Evolutionary conservation across 30 jellyfish, hydroid and myxozoan genomes (phyloP), one percentile per base, ranked within the genome.

Genomic region (Cassiopea xamachana): DNA sequence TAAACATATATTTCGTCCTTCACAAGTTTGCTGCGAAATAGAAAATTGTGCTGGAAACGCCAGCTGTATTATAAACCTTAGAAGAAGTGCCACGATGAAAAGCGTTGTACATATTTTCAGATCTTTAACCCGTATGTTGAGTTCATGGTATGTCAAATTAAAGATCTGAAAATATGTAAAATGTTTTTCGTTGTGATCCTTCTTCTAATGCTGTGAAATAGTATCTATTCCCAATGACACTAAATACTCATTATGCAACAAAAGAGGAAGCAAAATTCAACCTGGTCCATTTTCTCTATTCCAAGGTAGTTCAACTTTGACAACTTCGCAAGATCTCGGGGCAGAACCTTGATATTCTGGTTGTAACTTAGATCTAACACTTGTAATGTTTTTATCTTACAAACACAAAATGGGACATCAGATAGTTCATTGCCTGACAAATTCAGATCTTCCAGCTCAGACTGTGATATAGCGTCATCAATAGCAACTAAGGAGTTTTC

Each of bases 321-420:
- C 48, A 94, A 85, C 55, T 89, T 84, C 64, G 97, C 98, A 18
- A 94, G 83, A 47, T 84, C 93, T 39, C 92, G 90, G 1, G 98
- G 98, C 46, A 94, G 47, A 27, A 81, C 93, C 13, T 86, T 94
- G 80, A 94, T 94, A 43, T 73, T 69, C 43, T 79, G 87, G 70
- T 94, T 94, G 14, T 87, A 9, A 60, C 98, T 84, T 59, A 94
- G 51, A 72, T 89, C 96, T 73, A 94, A 76, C 5, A 88, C 48
- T 50, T 82, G 88, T 69, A 94, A 80, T 19, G 93, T 55, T 69
- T 70, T 83, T 69, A 94, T 60, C n/a, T 89, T 61, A 64, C 98
- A 94, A 49, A 94, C 85, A 55, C 96, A 89, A 2, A 43, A 55
- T 19, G 80, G 98, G 10, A 94, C 80, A 15, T 16, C 50, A 27